Evolutionary conservation across 2,888 invertebrate species (phyloP).

Genomic region (Rhimphoctona megacephalus): DNA sequence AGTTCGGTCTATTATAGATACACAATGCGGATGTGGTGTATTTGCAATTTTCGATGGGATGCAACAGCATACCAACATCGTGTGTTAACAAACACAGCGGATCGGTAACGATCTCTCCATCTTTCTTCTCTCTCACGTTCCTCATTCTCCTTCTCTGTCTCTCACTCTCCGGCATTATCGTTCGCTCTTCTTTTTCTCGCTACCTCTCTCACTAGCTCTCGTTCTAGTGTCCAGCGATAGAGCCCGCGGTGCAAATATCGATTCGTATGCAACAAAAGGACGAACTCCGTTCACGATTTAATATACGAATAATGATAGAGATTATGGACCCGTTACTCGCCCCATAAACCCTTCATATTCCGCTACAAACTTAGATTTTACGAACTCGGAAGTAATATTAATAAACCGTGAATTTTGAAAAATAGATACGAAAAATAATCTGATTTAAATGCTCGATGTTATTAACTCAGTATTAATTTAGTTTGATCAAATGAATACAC

Average conservation of each 20-base stretch:
- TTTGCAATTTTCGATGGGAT: background rate
- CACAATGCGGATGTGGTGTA: background rate
- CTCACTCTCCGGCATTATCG: background rate
- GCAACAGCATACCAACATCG: background rate
- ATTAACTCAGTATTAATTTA: too few relatives aligned
- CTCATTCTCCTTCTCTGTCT: background rate
- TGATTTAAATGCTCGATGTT: background rate
- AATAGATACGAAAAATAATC: background rate
- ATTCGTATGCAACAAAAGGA: background rate
- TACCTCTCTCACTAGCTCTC: background rate
- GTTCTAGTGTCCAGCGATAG: background rate
- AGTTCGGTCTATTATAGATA: background rate
- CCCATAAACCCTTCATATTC: background rate
- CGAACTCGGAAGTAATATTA: background rate
- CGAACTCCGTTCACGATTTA: background rate
- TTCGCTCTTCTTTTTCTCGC: background rate
- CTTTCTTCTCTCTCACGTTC: background rate
- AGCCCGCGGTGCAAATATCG: background rate
- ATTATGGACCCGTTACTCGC: background rate
- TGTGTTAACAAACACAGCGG: background rate
- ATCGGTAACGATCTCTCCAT: background rate
- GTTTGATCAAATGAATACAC: too few relatives aligned
- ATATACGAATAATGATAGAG: background rate
- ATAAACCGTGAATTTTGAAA: background rate
- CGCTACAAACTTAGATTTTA: background rate